These are phyloP conservation scores for Callipepla squamata DNA, from an alignment of 2,113 vertebrate species.

Conservation along the genomic window DNA sequence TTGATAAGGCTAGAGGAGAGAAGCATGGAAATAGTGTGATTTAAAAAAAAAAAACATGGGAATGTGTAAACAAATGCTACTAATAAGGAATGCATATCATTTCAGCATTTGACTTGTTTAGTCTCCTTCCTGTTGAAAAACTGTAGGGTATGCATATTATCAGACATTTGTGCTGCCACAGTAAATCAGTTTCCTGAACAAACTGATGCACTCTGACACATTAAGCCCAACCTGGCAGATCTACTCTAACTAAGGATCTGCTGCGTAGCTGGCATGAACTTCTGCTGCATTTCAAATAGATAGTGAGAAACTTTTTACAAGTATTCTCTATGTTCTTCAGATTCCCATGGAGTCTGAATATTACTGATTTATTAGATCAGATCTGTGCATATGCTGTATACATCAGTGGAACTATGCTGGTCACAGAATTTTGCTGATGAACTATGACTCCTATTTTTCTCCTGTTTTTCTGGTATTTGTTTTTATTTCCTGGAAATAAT, in stretches of 20 bases:
- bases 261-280: conserved; percentile 65
- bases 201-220: conserved; percentile 69
- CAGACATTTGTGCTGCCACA: conserved; percentile 70
- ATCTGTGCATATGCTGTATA: background rate
- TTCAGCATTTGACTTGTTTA: conserved; percentile 47
- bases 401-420: background rate
- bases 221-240: conserved; percentile 54
- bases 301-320: conserved; percentile 46
- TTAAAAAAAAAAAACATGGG: conserved; percentile 43
- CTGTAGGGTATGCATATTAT: conserved; percentile 68
- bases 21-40: conserved; percentile 2
- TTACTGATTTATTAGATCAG: conserved; percentile 42
- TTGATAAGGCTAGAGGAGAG: conserved; percentile 23
- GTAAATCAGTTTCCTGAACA: conserved; percentile 70
- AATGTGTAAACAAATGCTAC: conserved; percentile 27
- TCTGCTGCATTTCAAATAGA: conserved; percentile 71
- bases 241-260: conserved; percentile 68
- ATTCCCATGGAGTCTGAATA: background rate
- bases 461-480: conserved; percentile 6
- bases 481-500: background rate
- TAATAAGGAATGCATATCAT: conserved; percentile 34
- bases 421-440: conserved; percentile 10
- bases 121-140: conserved; percentile 57
- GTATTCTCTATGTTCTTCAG: conserved; percentile 40
- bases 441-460: background rate